Percentiles rank a stretch among this genome's conserved stretches.
These are phyloP conservation scores for Neoarius graeffei DNA, from an alignment of 2,113 vertebrate species.

Conservation along the genomic window DNA sequence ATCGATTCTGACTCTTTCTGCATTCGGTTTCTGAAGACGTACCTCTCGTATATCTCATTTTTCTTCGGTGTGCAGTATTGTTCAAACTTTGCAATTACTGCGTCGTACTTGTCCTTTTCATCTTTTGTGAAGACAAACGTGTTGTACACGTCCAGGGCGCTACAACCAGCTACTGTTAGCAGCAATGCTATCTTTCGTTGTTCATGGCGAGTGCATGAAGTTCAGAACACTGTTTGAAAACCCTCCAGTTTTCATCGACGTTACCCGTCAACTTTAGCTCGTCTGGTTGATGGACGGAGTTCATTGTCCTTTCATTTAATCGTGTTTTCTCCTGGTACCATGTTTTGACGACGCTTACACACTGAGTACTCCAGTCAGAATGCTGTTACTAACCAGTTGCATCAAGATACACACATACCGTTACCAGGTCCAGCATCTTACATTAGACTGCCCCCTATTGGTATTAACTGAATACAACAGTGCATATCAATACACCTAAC, in stretches of 20 bases:
- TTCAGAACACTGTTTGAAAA: conserved; percentile 7
- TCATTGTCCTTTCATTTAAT: neutral
- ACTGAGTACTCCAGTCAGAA: too few relatives aligned
- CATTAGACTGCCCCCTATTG: too few relatives aligned
- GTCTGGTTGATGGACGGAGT: neutral
- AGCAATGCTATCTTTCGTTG: conserved; percentile 12
- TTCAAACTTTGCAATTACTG: too few relatives aligned
- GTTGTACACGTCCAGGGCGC: neutral
- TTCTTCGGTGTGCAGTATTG: neutral
- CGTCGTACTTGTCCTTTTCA: neutral
- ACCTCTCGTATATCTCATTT: neutral
- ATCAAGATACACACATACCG: too few relatives aligned
- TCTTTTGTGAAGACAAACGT: neutral
- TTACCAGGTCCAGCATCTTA: too few relatives aligned
- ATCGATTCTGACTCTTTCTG: conserved; percentile 31
- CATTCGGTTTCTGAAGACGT: neutral
- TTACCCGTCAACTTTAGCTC: neutral
- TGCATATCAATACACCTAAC: too few relatives aligned
- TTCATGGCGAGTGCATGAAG: neutral
- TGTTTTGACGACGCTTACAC: too few relatives aligned
- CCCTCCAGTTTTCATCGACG: neutral
- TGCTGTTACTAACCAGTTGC: too few relatives aligned
- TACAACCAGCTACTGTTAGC: conserved; percentile 2
- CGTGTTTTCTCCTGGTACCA: neutral
- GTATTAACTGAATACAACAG: too few relatives aligned